A percentile compares a stretch with the other conserved stretches of the same genome.
Conservation (phyloP, 2,888 invertebrate species). For the Lasioglossum villosulum region DNA sequence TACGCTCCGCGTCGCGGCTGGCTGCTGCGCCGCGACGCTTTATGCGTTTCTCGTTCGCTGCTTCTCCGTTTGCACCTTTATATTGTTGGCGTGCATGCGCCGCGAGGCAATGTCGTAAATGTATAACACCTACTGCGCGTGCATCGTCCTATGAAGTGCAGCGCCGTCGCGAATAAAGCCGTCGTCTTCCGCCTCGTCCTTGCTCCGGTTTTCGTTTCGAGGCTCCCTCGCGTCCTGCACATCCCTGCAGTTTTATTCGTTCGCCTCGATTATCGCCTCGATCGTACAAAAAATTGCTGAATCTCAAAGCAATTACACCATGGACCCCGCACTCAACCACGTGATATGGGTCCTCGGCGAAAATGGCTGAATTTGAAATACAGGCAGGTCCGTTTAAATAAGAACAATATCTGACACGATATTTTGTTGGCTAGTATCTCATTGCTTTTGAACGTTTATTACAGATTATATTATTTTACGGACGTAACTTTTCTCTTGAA, state of each 20-base stretch:
- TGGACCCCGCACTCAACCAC: too few species aligned
- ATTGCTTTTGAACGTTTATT: too few species aligned
- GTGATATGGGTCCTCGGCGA: too few species aligned
- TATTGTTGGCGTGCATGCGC: slow-evolving; percentile 58
- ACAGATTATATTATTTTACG: too few species aligned
- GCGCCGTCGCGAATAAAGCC: slow-evolving; percentile 42
- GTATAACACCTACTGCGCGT: slow-evolving; percentile 61
- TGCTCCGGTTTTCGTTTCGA: slow-evolving; percentile 3
- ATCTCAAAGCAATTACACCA: too few species aligned
- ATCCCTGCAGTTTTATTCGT: not conserved
- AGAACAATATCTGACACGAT: too few species aligned
- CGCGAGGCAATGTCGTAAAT: slow-evolving; percentile 56
- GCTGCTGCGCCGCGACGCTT: slow-evolving; percentile 44
- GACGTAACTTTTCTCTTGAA: too few species aligned
- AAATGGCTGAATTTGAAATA: too few species aligned
- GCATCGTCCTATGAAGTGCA: slow-evolving; percentile 42
- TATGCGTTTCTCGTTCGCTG: slow-evolving; percentile 65
- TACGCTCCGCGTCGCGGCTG: slow-evolving; percentile 36
- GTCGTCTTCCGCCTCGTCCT: slow-evolving; percentile 21
- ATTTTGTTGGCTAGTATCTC: too few species aligned
- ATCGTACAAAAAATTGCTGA: not conserved
- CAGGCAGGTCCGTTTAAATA: too few species aligned
- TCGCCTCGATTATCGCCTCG: not conserved
- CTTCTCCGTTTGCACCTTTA: slow-evolving; percentile 52
- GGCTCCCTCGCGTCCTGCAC: not conserved